Conservation (phyloP, 1,140 invertebrate species). For the Ephestia elutella region DNA sequence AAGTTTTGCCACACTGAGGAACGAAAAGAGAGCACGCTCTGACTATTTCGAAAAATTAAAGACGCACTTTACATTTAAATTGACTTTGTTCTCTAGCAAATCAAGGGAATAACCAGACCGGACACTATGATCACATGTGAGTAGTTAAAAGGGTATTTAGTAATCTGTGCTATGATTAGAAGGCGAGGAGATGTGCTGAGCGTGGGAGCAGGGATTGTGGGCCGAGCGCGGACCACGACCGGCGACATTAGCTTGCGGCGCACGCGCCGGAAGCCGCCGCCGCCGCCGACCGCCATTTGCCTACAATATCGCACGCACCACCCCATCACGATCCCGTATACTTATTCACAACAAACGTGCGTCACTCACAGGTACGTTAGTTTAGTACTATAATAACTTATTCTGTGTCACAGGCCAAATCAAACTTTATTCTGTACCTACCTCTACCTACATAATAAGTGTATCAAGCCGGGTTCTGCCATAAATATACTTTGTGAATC, state of each 20-base stretch:
- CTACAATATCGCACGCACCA: not conserved
- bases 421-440: too few relatives aligned
- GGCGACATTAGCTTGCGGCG: not conserved
- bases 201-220: not conserved
- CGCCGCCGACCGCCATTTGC: not conserved
- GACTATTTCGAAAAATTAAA: too few relatives aligned
- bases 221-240: not conserved
- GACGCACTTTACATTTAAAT: not conserved
- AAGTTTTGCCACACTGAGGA: too few relatives aligned
- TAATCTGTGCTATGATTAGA: not conserved
- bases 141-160: too few relatives aligned
- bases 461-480: too few relatives aligned
- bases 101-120: not conserved
- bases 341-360: not conserved
- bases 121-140: too few relatives aligned
- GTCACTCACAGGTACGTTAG: not conserved
- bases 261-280: slow-evolving; percentile 3
- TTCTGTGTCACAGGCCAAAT: not conserved
- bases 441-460: too few relatives aligned
- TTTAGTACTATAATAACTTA: not conserved
- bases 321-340: not conserved
- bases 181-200: not conserved
- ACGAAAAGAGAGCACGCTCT: too few relatives aligned
- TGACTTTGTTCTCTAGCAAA: not conserved
- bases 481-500: too few relatives aligned